Base-by-base conservation (phyloP, 2,113 vertebrate species). In the Myodes glareolus region DNA sequence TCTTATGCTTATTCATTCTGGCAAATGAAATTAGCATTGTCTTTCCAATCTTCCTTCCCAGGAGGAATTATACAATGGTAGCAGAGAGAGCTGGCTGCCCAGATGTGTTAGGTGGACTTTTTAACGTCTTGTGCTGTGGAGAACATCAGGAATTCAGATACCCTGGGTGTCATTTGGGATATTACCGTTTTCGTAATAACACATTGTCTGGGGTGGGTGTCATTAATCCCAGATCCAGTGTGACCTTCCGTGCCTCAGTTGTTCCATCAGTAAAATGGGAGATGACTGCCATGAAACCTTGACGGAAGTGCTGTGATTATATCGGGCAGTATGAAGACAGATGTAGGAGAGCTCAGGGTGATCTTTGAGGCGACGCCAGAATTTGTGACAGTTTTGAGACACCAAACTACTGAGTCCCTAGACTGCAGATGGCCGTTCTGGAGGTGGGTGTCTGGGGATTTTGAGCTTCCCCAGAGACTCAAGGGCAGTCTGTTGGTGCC, bases 21-120 rank as follows among this genome's bases (percentile, higher is more conserved):
- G 96, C 97, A 98, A 98, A 98, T 98, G 98, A 98, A 98, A 98
- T 98, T 97, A 98, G 97, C 95, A 31, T 96, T 92, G 98, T 97
- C 98, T 98, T 97, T 98, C 98, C 95, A 94, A 96, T 97, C 97
- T 96, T 72, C 58, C 93, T 92, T 73, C 92, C 90, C 0, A 39
- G 97, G 91, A 98, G 97, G 94, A 94, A 95, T 94, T 89, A 80
- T 96, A 94, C 88, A 90, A 70, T 50, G 94, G 95, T 42, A 36
- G 95, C 94, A 97, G 94, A 86, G 92, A 73, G 47, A 95, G 97
- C 86, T 77, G 94, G 97, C 86, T 77, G 84, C 58, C 61, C 72
- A 31, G 82, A 50, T 87, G 88, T 12, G 88, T 90, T 55, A 25
- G 85, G 12, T 39, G 21, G 77, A 50, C 91, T 96, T 82, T 29